Conservation (phyloP, 2,888 invertebrate genomes). For the Rhagium mordax region DNA sequence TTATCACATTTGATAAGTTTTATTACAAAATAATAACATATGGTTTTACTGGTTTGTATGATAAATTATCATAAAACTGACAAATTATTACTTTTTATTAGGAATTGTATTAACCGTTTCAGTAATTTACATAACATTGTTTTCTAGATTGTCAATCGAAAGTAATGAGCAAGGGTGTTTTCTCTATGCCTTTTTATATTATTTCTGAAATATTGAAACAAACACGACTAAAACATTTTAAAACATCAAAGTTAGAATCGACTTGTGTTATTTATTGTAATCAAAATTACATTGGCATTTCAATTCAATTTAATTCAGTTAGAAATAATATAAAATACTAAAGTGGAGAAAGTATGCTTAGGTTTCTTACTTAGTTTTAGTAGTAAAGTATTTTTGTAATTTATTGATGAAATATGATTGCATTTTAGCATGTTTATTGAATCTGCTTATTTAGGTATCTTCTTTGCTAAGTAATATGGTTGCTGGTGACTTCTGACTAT, state of each 20-base stretch:
- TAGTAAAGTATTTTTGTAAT: slow-evolving; percentile 10
- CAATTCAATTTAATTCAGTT: no score
- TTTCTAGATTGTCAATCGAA: not conserved
- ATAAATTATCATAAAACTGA: slow-evolving; percentile 1
- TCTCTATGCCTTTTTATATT: not conserved
- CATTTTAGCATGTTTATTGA: slow-evolving; percentile 43
- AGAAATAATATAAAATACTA: no score
- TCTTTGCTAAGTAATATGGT: slow-evolving; percentile 61
- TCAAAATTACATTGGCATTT: no score
- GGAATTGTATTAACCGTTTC: not conserved
- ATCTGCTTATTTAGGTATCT: slow-evolving; percentile 56
- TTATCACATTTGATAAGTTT: not conserved
- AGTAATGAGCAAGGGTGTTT: not conserved
- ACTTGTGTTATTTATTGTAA: no score
- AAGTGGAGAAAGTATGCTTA: not conserved
- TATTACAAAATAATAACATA: not conserved
- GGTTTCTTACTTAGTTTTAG: slow-evolving; percentile 1
- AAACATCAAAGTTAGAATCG: no score
- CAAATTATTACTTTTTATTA: not conserved
- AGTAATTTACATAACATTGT: slow-evolving; percentile 6
- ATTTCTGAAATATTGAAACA: no score
- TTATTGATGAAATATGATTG: slow-evolving; percentile 24
- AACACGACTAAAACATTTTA: no score
- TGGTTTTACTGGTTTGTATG: slow-evolving; percentile 6
- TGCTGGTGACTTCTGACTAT: slow-evolving; percentile 60